These are phyloP conservation scores for Xenopus tropicalis DNA, from an alignment of 2,113 vertebrate genomes.

Conservation along the genomic window DNA sequence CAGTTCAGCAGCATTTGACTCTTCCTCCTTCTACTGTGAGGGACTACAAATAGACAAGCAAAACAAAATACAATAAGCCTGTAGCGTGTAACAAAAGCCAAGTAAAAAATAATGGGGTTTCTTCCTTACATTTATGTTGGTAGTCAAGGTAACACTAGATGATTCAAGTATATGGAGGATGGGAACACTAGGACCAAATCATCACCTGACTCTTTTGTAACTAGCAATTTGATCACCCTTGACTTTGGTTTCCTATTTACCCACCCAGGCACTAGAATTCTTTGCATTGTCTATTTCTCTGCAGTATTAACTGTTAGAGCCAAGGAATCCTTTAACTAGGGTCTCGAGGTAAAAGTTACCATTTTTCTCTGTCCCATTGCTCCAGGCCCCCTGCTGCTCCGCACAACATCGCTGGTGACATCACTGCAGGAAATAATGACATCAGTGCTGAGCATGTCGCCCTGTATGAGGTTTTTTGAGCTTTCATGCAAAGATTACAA, in stretches of 20 bases:
- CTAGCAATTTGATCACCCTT: not conserved
- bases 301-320: not conserved
- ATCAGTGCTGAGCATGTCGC: too few species aligned
- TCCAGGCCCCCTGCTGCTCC: too few species aligned
- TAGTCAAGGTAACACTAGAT: slow-evolving; percentile 11
- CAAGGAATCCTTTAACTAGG: too few species aligned
- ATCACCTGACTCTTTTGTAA: slow-evolving; percentile 1
- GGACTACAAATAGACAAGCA: not conserved
- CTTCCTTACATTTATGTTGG: slow-evolving; percentile 23
- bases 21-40: too few species aligned
- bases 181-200: slow-evolving; percentile 7
- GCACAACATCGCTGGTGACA: too few species aligned
- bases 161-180: slow-evolving; percentile 8
- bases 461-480: too few species aligned
- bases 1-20: too few species aligned
- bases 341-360: too few species aligned
- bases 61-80: not conserved
- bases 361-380: too few species aligned
- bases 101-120: not conserved
- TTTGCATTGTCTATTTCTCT: slow-evolving; percentile 9
- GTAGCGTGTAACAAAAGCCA: not conserved
- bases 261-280: not conserved
- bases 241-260: not conserved
- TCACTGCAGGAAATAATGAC: too few species aligned
- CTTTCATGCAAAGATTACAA: too few species aligned